These are phyloP conservation scores for Psittacula echo DNA, from an alignment of 2,797 vertebrate species.

Conservation along the genomic window DNA sequence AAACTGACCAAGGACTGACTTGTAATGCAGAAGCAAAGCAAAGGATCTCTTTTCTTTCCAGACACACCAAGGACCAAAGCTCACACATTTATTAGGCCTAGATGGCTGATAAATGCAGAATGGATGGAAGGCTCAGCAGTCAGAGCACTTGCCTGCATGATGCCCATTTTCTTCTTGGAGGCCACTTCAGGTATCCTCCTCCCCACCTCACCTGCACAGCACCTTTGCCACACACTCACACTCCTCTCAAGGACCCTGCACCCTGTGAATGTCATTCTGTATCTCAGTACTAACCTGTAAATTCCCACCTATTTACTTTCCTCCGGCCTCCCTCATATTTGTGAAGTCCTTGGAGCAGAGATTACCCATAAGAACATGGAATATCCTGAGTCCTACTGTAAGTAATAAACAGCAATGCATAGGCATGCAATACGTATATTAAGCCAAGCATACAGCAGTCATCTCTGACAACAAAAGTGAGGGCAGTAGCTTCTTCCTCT, in stretches of 20 bases:
- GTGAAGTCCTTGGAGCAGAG: neutral
- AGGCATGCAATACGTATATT: neutral
- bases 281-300: neutral
- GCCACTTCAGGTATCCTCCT: neutral
- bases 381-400: neutral
- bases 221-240: neutral
- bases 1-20: conserved; percentile 7
- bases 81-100: neutral
- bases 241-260: neutral
- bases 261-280: neutral
- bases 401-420: neutral
- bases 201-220: neutral
- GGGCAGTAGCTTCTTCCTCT: neutral
- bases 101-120: neutral
- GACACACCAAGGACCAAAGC: neutral
- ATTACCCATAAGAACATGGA: neutral
- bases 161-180: neutral
- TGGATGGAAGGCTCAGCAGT: neutral
- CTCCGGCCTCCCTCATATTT: neutral
- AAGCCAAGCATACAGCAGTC: neutral
- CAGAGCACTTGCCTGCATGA: neutral
- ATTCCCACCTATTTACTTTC: neutral
- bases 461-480: neutral
- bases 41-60: neutral
- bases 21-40: conserved; percentile 5